Evolutionary conservation across 2,113 vertebrate genomes (phyloP).

Genomic region (Platysteira castanea): DNA sequence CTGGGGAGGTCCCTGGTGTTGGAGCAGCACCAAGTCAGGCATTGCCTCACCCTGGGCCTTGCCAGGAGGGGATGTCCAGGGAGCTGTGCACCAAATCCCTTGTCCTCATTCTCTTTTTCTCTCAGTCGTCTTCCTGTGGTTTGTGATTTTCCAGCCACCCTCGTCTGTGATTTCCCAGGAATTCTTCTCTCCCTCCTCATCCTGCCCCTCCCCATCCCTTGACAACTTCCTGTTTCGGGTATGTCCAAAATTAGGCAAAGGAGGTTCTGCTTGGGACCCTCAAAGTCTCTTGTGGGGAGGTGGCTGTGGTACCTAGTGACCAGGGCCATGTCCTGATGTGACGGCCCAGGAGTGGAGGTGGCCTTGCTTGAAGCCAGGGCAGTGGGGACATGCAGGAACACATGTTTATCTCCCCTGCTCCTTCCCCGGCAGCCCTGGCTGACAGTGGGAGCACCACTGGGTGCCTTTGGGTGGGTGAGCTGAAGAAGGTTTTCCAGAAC

Average conservation of each 20-base stretch:
- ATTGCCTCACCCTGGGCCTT: background rate
- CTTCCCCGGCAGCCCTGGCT: background rate
- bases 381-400: background rate
- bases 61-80: fast-evolving
- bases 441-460: background rate
- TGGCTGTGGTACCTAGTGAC: background rate
- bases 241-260: background rate
- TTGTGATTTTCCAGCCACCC: background rate
- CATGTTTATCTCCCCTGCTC: background rate
- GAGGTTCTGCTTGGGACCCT: background rate
- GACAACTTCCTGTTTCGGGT: background rate
- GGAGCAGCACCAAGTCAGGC: background rate
- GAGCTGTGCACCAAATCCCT: background rate
- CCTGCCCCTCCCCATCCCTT: background rate
- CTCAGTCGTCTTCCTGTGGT: background rate
- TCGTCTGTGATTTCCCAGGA: background rate
- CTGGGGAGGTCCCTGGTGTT: background rate
- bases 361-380: fast-evolving
- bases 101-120: background rate
- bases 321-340: background rate
- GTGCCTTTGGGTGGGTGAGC: background rate
- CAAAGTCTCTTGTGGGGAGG: background rate
- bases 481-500: background rate
- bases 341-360: background rate
- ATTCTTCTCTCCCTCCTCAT: background rate